These are phyloP conservation scores for Xylophagus ater DNA, from an alignment of 2,888 invertebrate genomes.

Conservation along the genomic window DNA sequence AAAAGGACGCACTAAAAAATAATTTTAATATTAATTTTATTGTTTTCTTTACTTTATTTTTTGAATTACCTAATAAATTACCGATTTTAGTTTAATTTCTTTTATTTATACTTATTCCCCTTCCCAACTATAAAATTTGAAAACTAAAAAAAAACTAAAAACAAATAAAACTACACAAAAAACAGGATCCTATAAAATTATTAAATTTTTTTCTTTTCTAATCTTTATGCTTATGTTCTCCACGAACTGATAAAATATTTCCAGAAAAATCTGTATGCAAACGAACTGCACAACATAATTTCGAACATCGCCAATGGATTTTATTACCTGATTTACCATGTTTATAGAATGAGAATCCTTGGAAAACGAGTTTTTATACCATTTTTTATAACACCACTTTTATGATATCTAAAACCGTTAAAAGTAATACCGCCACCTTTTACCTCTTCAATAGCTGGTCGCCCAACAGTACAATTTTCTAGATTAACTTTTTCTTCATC, in stretches of 20 bases:
- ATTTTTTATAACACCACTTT: conserved; percentile 17
- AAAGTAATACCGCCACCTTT: conserved; percentile 10
- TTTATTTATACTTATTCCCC: no score
- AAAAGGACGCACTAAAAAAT: no score
- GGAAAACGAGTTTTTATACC: conserved; percentile 13
- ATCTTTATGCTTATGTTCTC: conserved; percentile 12
- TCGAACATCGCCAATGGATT: conserved; percentile 17
- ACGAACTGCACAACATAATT: conserved; percentile 12
- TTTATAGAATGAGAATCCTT: conserved; percentile 14
- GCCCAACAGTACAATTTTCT: neutral
- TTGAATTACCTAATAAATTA: no score
- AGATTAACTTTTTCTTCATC: neutral
- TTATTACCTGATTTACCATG: conserved; percentile 15
- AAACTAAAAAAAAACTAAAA: no score
- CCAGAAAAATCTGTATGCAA: conserved; percentile 15
- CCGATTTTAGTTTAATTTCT: no score
- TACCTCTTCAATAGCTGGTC: conserved; percentile 4
- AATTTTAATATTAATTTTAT: no score
- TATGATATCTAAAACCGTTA: conserved; percentile 14
- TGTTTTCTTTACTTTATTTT: no score
- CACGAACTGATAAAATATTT: conserved; percentile 12
- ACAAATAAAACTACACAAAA: no score
- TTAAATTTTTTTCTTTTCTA: conserved; percentile 3
- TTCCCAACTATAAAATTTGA: no score
- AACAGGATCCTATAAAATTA: no score